Evolutionary conservation across 2,113 vertebrate genomes (phyloP), one percentile per base, ranked within the genome.

Genomic region (Numenius arquata): DNA sequence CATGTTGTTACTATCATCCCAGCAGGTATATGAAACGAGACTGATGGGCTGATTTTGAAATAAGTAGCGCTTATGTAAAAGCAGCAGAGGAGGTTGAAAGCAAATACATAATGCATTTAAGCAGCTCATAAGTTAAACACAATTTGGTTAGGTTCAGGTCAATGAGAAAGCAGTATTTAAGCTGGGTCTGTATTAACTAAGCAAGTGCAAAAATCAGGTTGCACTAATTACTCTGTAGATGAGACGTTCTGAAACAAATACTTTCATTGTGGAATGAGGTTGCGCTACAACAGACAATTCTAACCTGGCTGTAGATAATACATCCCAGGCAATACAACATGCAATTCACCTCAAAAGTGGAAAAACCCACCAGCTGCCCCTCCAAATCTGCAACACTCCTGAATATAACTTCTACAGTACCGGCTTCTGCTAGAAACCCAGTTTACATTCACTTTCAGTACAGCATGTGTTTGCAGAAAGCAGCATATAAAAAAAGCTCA

Each of bases 401-500:
- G 45, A 63, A 21, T 6, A 15, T 3, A 67, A 66, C 34, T 58
- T 12, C 15, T 16, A 13, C 1, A 15, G 41, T 23, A 40, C 12
- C 6, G 2, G 48, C 48, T 75, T 65, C 93, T 90, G 70, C 53
- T 87, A 66, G 68, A 93, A 93, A 75, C 15, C 3, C 58, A 73
- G 45, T 23, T 43, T 53, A 3, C 36, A 14, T 30, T 62, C 67
- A 32, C 67, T 45, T 78, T 34, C 6, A 8, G 67, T 62, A 38
- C n/a, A 58, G 50, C 32, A 26, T 17, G 23, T 53, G 88, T 48
- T 84, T 86, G 59, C 3, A 94, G 78, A 80, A 56, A 88, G 79
- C 18, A 86, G 58, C 68, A 80, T 34, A 38, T 25, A 92, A 95
- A 96, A 94, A 17, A 73, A 96, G 94, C 61, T 61, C 75, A 38